A percentile compares a stretch with the other conserved stretches of the same genome.
These are phyloP conservation scores for Hassar affinis DNA, from an alignment of 2,113 vertebrate genomes.

Conservation along the genomic window DNA sequence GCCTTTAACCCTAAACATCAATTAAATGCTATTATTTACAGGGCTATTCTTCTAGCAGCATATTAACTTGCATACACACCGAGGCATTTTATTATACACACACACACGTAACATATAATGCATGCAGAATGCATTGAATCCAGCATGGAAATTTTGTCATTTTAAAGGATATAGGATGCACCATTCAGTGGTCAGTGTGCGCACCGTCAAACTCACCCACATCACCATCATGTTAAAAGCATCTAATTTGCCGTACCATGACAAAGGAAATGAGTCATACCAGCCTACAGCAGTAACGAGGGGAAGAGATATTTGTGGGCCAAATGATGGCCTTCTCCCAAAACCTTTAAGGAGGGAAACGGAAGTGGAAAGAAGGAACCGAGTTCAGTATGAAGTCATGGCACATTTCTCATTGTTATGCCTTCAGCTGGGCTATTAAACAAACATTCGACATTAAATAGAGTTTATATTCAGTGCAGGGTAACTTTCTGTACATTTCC, in stretches of 20 bases:
- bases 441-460: constrained; percentile 12
- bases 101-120: neutral
- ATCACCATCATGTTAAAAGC: neutral
- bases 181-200: neutral
- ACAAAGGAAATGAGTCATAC: constrained; percentile 11
- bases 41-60: neutral
- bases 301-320: neutral
- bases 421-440: neutral
- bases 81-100: neutral
- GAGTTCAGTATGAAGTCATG: neutral
- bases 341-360: neutral
- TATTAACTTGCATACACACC: neutral
- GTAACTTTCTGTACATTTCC: neutral
- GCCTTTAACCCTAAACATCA: neutral
- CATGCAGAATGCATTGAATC: neutral
- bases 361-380: neutral
- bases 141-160: neutral
- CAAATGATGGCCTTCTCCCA: constrained; percentile 3
- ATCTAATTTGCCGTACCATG: neutral
- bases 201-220: neutral
- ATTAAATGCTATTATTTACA: neutral
- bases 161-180: neutral
- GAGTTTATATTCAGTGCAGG: neutral
- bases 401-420: neutral
- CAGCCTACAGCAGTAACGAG: neutral